Evolutionary conservation across 1,140 invertebrate genomes (phyloP).

Genomic region (Aphelinus atriplicis): DNA sequence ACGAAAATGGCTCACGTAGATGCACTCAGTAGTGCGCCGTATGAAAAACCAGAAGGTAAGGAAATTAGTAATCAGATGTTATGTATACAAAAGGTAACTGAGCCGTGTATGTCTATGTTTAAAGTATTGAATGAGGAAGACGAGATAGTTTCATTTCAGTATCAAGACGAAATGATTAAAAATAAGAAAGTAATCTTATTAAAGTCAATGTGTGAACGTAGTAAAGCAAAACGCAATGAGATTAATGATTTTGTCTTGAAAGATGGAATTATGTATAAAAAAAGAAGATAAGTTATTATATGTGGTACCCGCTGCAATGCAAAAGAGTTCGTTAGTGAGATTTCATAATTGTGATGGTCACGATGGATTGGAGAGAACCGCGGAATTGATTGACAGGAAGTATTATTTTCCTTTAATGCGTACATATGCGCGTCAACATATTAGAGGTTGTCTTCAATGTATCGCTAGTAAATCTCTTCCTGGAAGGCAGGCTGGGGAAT

Average conservation of each 20-base stretch:
- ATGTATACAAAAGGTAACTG: not conserved
- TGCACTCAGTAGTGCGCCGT: constrained; percentile 9
- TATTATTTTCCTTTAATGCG: not conserved
- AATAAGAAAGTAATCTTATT: constrained; percentile 14
- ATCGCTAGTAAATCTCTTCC: not conserved
- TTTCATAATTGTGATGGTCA: constrained; percentile 36
- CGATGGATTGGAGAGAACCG: constrained; percentile 33
- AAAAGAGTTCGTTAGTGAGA: constrained; percentile 31
- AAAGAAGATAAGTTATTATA: too few relatives aligned
- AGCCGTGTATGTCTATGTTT: not conserved
- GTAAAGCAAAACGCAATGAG: not conserved
- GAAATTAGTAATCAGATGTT: not conserved
- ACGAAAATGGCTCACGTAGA: constrained; percentile 17
- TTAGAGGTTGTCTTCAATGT: constrained; percentile 1
- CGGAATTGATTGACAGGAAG: too few relatives aligned
- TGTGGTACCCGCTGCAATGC: constrained; percentile 3
- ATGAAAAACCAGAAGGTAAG: not conserved
- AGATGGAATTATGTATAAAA: too few relatives aligned
- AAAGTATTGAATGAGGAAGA: not conserved
- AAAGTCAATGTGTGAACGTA: not conserved
- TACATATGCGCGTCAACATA: not conserved
- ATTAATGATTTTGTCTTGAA: too few relatives aligned
- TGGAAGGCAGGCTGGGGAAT: constrained; percentile 20
- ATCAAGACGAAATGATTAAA: not conserved
- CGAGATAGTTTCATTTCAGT: constrained; percentile 20